These are phyloP conservation scores for Otus sunia DNA, from an alignment of 2,113 vertebrate genomes.

Conservation along the genomic window DNA sequence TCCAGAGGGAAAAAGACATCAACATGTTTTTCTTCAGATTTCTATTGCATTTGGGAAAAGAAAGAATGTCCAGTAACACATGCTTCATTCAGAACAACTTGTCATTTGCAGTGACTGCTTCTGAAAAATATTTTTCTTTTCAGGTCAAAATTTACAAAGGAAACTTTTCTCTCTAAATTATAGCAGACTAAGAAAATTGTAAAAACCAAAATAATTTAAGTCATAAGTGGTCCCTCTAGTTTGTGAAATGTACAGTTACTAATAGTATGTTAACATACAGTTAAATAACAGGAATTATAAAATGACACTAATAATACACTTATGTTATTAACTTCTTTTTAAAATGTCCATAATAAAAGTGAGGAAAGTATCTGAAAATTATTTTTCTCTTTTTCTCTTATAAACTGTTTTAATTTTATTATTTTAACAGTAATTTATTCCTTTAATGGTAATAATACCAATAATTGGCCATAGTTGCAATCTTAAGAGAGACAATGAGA, in stretches of 20 bases:
- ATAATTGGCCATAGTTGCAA: neutral
- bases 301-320: neutral
- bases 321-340: neutral
- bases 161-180: neutral
- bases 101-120: neutral
- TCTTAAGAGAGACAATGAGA: neutral
- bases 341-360: neutral
- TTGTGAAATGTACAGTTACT: neutral
- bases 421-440: neutral
- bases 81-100: neutral
- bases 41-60: neutral
- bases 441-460: neutral
- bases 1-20: neutral
- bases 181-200: neutral
- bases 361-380: neutral
- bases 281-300: neutral
- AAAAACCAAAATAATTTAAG: neutral
- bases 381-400: neutral
- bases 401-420: neutral
- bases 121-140: neutral
- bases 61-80: neutral
- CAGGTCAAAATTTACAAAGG: neutral
- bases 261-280: neutral
- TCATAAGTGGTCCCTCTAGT: neutral
- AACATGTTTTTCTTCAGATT: neutral